Conservation (phyloP, 2,797 vertebrate species). For the Sebastes itinus region DNA sequence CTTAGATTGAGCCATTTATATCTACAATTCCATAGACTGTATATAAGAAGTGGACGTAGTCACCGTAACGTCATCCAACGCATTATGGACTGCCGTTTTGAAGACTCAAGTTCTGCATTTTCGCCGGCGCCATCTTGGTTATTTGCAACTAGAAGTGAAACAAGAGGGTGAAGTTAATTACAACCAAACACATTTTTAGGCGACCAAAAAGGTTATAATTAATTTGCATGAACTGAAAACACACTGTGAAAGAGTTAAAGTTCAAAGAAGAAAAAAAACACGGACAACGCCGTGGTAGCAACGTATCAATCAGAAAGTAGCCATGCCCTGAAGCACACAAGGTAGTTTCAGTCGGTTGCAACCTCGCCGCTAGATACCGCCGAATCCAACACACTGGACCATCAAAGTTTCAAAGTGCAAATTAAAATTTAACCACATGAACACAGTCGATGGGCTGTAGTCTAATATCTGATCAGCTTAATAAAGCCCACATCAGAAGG, state of each 20-base stretch:
- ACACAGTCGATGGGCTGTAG: not conserved
- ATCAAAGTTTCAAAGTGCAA: not conserved
- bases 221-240: not conserved
- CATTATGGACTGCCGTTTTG: too few relatives aligned
- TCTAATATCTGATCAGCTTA: not conserved
- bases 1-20: not conserved
- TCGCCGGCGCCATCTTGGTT: too few relatives aligned
- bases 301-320: not conserved
- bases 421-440: not conserved
- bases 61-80: too few relatives aligned
- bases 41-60: too few relatives aligned
- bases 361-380: not conserved
- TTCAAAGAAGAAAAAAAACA: not conserved
- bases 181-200: not conserved
- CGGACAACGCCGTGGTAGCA: not conserved
- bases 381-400: not conserved
- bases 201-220: not conserved
- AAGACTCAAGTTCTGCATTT: too few relatives aligned
- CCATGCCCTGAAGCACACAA: not conserved
- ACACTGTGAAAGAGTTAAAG: not conserved
- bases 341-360: not conserved
- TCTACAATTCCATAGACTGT: too few relatives aligned
- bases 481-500: constrained; percentile 6
- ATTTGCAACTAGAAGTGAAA: too few relatives aligned
- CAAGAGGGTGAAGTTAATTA: too few relatives aligned